These are phyloP conservation scores for Hippocampus zosterae DNA, from an alignment of 2,113 vertebrate species.

Conservation along the genomic window DNA sequence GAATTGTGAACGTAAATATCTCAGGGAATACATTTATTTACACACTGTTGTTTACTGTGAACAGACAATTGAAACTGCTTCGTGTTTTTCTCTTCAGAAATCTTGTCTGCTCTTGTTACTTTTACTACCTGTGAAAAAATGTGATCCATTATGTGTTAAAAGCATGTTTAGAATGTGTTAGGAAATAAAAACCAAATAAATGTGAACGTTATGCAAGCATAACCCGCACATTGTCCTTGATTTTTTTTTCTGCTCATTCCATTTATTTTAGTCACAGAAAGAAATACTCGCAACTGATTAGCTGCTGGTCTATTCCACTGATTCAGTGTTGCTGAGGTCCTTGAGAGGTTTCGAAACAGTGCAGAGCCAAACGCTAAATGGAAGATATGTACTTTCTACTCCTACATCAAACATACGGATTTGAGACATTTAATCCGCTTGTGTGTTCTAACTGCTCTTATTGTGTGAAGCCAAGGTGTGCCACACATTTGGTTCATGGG, in stretches of 20 bases:
- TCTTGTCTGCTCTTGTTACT: slow-evolving; percentile 81
- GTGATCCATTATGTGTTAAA: slow-evolving; percentile 93
- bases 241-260: slow-evolving; percentile 11
- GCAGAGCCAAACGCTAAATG: neutral
- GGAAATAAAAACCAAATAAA: slow-evolving; percentile 96
- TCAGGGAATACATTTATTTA: slow-evolving; percentile 56
- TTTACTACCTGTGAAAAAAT: slow-evolving; percentile 98
- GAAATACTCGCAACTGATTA: neutral
- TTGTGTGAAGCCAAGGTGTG: neutral
- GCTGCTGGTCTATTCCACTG: neutral
- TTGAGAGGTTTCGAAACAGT: neutral
- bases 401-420: neutral
- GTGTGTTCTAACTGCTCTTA: neutral
- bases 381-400: neutral
- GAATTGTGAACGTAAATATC: slow-evolving; percentile 24
- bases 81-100: slow-evolving; percentile 56
- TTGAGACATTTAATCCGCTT: neutral
- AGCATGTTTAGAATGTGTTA: slow-evolving; percentile 98
- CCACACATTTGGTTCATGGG: neutral
- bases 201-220: slow-evolving; percentile 90
- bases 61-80: slow-evolving; percentile 41
- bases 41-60: slow-evolving; percentile 18
- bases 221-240: neutral
- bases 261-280: neutral
- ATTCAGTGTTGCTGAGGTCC: slow-evolving; percentile 1